These are phyloP conservation scores for Australoheros facetus DNA, from an alignment of 2,797 vertebrate genomes.

Conservation along the genomic window DNA sequence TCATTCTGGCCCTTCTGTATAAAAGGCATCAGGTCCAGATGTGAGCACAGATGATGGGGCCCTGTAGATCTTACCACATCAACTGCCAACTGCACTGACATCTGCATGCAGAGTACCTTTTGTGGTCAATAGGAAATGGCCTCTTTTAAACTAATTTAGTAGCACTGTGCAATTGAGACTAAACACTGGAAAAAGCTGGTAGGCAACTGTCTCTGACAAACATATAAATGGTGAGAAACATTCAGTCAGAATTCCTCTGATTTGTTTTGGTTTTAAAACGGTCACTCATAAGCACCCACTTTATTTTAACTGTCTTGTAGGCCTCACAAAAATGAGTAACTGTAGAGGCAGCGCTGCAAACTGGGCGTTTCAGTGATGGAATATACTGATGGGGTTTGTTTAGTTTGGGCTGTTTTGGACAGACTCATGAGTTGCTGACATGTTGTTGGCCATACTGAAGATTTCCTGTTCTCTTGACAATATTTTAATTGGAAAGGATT, in stretches of 20 bases:
- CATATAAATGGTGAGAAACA: background rate
- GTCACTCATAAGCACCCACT: conserved; percentile 18
- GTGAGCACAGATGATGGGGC: conserved; percentile 50
- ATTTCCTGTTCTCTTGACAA: background rate
- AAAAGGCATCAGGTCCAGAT: conserved; percentile 52
- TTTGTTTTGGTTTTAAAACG: conserved; percentile 56
- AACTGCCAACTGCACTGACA: conserved; percentile 47
- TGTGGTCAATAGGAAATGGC: conserved; percentile 43
- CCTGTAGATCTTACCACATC: conserved; percentile 30
- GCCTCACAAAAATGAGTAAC: conserved; percentile 4
- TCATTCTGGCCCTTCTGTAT: conserved; percentile 22
- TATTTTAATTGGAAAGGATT: conserved; percentile 8
- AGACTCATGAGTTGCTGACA: background rate
- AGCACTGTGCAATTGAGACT: conserved; percentile 28
- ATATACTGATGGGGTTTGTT: conserved; percentile 38
- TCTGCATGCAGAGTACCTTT: conserved; percentile 40
- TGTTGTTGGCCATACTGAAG: background rate
- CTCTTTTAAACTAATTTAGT: conserved; percentile 45
- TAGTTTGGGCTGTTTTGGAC: conserved; percentile 4
- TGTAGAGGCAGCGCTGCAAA: conserved; percentile 23
- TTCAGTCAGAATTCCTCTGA: conserved; percentile 6
- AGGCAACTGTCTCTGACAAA: conserved; percentile 23
- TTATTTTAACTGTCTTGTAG: conserved; percentile 19
- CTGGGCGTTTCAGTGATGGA: conserved; percentile 4
- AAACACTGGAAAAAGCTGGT: conserved; percentile 57